phyloP scores from a whole-genome alignment of 2,113 vertebrate genomes.

The Caranx melampygus region DNA sequence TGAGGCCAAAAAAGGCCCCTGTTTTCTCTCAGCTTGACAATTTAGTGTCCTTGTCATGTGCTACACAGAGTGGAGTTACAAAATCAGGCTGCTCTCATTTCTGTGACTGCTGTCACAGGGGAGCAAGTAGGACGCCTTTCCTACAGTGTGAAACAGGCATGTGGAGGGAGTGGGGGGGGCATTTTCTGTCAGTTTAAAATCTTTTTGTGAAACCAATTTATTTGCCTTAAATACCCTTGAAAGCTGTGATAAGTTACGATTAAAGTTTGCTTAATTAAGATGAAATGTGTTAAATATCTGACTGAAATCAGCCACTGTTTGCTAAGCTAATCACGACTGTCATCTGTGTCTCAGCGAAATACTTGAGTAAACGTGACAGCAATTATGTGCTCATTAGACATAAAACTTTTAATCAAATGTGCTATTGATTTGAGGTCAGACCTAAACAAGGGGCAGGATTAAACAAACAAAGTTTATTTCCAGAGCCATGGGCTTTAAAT shows the following conservation, averaged over 20 bases:
- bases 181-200: conserved; percentile 1
- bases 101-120: conserved; percentile 13
- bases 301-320: background rate
- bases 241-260: background rate
- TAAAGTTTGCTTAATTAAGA: background rate
- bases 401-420: conserved; percentile 40
- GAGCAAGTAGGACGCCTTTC: conserved; percentile 21
- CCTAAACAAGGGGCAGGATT: conserved; percentile 40
- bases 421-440: conserved; percentile 53
- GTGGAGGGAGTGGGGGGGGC: background rate
- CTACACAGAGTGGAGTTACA: conserved; percentile 41
- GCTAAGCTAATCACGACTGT: conserved; percentile 7
- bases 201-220: background rate
- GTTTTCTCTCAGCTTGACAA: conserved; percentile 63
- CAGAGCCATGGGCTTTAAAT: conserved; percentile 8
- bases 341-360: background rate
- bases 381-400: conserved; percentile 34
- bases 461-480: conserved; percentile 31
- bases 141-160: conserved; percentile 9
- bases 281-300: conserved; percentile 1
- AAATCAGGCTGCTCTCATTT: conserved; percentile 48
- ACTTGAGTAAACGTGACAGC: conserved; percentile 19
- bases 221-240: background rate
- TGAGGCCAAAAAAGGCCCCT: conserved; percentile 41
- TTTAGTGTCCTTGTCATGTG: conserved; percentile 59